Percentiles rank a stretch among this genome's conserved stretches.
These are phyloP conservation scores for Balearica regulorum DNA, from an alignment of 2,797 vertebrate species.

Conservation along the genomic window DNA sequence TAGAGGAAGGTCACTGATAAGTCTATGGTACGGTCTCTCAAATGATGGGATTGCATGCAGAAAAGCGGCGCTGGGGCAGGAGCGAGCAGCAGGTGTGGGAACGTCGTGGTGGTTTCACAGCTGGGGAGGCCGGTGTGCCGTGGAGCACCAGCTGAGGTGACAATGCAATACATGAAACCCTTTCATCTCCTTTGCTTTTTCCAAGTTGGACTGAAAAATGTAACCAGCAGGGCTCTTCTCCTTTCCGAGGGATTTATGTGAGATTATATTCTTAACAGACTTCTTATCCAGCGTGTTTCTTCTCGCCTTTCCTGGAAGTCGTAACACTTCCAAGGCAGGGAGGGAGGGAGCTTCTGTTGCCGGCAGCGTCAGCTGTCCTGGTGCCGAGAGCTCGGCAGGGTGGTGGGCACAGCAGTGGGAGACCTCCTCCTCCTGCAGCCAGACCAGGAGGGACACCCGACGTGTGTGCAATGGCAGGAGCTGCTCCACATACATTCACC, in stretches of 20 bases:
- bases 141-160: neutral
- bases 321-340: neutral
- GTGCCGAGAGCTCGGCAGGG: rapidly evolving
- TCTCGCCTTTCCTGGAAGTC: neutral
- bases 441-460: rapidly evolving
- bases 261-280: neutral
- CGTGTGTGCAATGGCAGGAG: rapidly evolving
- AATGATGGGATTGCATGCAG: rapidly evolving
- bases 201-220: neutral
- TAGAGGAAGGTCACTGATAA: neutral
- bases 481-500: rapidly evolving
- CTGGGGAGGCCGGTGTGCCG: rapidly evolving
- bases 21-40: too few relatives aligned
- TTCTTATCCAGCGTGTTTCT: neutral
- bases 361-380: neutral
- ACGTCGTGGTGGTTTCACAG: rapidly evolving
- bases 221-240: neutral
- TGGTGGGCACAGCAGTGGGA: neutral
- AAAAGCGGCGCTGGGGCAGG: rapidly evolving
- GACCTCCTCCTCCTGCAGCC: neutral
- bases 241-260: neutral
- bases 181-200: neutral
- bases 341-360: neutral
- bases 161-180: rapidly evolving
- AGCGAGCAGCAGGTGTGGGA: rapidly evolving